These are phyloP conservation scores for Ditylenchus dipsaci DNA, from an alignment of 1,140 invertebrate genomes.

Conservation along the genomic window DNA sequence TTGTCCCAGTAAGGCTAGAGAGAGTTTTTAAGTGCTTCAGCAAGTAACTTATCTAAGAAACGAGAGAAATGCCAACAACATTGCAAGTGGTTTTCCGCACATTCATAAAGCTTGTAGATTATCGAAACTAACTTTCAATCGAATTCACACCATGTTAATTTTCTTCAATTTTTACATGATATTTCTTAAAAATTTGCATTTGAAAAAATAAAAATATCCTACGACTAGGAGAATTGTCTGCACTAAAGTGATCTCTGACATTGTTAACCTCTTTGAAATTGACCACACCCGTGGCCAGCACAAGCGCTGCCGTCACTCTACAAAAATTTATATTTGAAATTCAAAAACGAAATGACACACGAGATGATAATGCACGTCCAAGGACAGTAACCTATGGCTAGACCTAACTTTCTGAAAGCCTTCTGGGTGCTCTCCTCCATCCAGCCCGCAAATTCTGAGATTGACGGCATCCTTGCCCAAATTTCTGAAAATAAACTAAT, in stretches of 20 bases:
- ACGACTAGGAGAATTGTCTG: constrained; percentile 54
- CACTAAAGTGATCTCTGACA: constrained; percentile 52
- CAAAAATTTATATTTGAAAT: background rate
- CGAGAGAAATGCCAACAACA: too few species aligned
- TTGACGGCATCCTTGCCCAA: background rate
- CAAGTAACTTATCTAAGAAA: too few species aligned
- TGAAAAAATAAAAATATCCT: too few species aligned
- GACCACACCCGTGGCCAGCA: constrained; percentile 45
- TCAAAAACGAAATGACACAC: constrained; percentile 8
- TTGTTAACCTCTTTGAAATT: constrained; percentile 58
- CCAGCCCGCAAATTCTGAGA: constrained; percentile 18
- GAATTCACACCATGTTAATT: too few species aligned
- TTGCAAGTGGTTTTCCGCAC: too few species aligned
- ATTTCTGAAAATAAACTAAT: too few species aligned
- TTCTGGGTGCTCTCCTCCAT: constrained; percentile 22
- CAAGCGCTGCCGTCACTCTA: constrained; percentile 34
- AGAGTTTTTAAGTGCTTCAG: too few species aligned
- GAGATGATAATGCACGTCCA: constrained; percentile 32
- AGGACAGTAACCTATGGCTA: constrained; percentile 18
- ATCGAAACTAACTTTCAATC: too few species aligned
- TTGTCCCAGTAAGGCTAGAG: too few species aligned
- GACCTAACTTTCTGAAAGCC: constrained; percentile 21
- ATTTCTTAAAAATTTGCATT: too few species aligned
- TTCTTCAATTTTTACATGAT: too few species aligned
- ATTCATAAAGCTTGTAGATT: too few species aligned